Evolutionary conservation across 2,888 invertebrate species (phyloP).

Genomic region (Trachelus tabidus): DNA sequence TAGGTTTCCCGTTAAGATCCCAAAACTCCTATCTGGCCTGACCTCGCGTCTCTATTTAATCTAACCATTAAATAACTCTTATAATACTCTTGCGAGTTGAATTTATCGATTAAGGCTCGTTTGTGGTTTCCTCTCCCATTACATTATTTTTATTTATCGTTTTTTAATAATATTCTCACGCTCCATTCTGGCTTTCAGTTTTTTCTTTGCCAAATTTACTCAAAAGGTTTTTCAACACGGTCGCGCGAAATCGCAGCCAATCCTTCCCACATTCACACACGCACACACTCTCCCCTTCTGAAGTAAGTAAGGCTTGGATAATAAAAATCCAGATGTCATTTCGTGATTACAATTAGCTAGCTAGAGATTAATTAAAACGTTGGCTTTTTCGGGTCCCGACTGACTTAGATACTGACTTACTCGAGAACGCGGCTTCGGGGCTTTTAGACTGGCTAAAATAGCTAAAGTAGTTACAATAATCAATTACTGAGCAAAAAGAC

Average conservation of each 20-base stretch:
- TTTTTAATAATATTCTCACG: too few species aligned
- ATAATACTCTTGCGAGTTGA: too few species aligned
- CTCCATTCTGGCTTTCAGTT: constrained; percentile 8
- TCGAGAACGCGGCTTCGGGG: constrained; percentile 21
- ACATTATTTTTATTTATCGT: not conserved
- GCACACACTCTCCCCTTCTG: not conserved
- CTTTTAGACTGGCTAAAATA: too few species aligned
- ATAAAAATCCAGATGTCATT: too few species aligned
- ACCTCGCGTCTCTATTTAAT: too few species aligned
- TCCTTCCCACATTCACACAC: not conserved
- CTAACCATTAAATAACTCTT: too few species aligned
- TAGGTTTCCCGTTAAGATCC: too few species aligned
- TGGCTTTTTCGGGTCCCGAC: constrained; percentile 55
- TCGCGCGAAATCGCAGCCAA: constrained; percentile 11
- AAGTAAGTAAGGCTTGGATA: not conserved
- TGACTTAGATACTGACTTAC: constrained; percentile 53
- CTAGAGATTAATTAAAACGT: constrained; percentile 55
- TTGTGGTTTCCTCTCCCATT: constrained; percentile 30
- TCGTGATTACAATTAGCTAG: constrained; percentile 47
- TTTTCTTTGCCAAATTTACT: not conserved
- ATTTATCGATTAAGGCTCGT: constrained; percentile 52
- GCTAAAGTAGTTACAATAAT: too few species aligned
- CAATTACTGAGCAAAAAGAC: too few species aligned
- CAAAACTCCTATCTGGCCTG: too few species aligned
- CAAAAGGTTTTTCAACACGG: constrained; percentile 13